A percentile compares a stretch with the other conserved stretches of the same genome.
phyloP scores from a whole-genome alignment of 2,797 vertebrate genomes.

The Pangasius djambal region DNA sequence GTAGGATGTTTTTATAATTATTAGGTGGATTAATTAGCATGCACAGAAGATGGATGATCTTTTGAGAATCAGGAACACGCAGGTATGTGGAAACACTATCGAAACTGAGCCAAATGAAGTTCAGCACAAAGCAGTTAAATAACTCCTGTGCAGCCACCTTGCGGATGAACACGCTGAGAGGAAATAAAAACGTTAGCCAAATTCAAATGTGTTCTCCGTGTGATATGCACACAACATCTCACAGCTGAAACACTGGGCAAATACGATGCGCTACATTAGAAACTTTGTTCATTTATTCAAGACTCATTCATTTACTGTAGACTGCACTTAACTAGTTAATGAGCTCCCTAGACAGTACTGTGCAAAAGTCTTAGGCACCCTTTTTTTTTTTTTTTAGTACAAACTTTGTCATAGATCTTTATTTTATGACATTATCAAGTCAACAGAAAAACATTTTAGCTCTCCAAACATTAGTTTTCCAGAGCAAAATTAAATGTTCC shows the following conservation, averaged over 20 bases:
- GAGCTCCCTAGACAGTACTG: not conserved
- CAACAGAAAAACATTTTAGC: no score
- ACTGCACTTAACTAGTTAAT: not conserved
- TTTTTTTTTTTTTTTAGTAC: no score
- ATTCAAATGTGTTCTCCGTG: not conserved
- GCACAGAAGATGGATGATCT: not conserved
- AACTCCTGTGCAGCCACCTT: not conserved
- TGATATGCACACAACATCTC: not conserved
- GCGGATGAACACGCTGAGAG: not conserved
- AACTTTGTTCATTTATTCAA: not conserved
- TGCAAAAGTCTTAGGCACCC: no score
- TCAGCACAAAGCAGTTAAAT: not conserved
- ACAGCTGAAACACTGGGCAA: not conserved
- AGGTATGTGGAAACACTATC: not conserved
- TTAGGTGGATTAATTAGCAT: not conserved
- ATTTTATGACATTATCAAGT: no score
- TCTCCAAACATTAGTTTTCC: no score
- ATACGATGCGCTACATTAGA: not conserved
- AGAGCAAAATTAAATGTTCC: no score
- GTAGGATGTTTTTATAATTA: not conserved
- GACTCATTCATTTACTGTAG: not conserved
- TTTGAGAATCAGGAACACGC: not conserved
- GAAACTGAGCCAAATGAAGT: not conserved
- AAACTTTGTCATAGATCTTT: no score
- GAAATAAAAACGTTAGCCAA: not conserved